Percentiles rank a stretch among this genome's conserved stretches.
Conservation (phyloP, 1,140 invertebrate genomes). For the Macrocentrus cingulum region DNA sequence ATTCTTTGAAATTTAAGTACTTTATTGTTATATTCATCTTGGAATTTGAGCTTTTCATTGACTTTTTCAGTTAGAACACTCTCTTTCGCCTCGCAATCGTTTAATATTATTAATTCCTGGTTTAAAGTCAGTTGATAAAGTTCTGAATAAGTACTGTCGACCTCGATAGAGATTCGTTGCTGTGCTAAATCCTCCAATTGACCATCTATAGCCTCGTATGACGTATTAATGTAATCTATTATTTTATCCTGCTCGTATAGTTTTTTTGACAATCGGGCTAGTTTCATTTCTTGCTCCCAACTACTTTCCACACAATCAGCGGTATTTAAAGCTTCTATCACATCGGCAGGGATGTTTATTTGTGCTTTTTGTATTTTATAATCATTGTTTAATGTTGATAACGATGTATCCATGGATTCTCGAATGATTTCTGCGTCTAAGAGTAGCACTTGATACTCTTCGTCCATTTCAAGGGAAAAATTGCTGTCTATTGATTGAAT, state of each 20-base stretch:
- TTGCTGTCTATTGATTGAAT: slow-evolving; percentile 23
- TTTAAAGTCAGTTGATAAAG: slow-evolving; percentile 73
- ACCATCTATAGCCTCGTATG: slow-evolving; percentile 68
- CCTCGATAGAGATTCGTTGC: slow-evolving; percentile 65
- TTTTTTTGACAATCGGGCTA: slow-evolving; percentile 43
- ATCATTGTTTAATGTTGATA: slow-evolving; percentile 10
- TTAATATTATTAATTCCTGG: slow-evolving; percentile 76
- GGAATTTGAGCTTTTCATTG: slow-evolving; percentile 34
- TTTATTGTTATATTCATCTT: not conserved
- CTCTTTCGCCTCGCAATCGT: slow-evolving; percentile 74
- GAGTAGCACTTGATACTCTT: slow-evolving; percentile 48
- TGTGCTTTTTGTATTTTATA: slow-evolving; percentile 12
- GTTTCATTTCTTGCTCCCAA: slow-evolving; percentile 50
- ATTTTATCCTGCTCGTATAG: slow-evolving; percentile 68
- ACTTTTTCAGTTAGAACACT: slow-evolving; percentile 66
- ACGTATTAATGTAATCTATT: slow-evolving; percentile 61
- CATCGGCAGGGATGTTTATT: slow-evolving; percentile 15
- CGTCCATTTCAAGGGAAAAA: slow-evolving; percentile 30
- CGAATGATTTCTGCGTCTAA: slow-evolving; percentile 31
- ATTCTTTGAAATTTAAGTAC: not conserved
- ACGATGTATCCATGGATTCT: slow-evolving; percentile 1
- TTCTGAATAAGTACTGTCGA: slow-evolving; percentile 66
- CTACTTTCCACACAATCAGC: slow-evolving; percentile 35
- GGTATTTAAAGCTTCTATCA: slow-evolving; percentile 15
- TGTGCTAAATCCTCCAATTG: slow-evolving; percentile 64